Base-by-base conservation (phyloP, 2,888 invertebrate genomes). In the Coenonympha arcania region DNA sequence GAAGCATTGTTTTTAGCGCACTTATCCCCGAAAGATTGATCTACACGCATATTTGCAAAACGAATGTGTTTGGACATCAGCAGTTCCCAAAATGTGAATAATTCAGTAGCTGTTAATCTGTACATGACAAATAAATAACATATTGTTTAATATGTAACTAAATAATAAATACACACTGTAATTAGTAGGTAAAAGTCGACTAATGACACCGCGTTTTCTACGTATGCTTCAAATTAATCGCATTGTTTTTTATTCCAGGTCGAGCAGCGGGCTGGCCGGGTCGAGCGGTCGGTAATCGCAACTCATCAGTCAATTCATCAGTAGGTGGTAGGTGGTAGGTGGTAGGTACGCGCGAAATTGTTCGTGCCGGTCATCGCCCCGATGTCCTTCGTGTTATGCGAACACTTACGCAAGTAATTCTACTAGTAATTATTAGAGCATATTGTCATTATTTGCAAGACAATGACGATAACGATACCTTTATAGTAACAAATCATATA, bases 371-470 rank as follows among this genome's bases (percentile, higher is more conserved):
- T 66, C 66, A 63, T 64, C 61, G 68, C 65, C 65, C 68, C 52
- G 48, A 51, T 62, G 66, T 71, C 69, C 68, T 71, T 71, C 66
- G 62, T 62, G 61, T 55, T 59, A 62, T 56, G 59, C 62, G 59
- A 54, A 58, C 54, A 55, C 52, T 56, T 57, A 65, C 63, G 62
- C 60, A 62, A n/a, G n/a, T n/a, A n/a, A n/a, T n/a, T n/a, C n/a
- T n/a, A 65, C 60, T 60, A 58, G 59, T 64, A 62, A 54, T 61
- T 61, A 61, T 52, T 60, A 59, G 60, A 65, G 58, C 58, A 59
- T 55, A 58, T 60, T 61, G 56, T 62, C 53, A 56, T 56, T 61
- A 57, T 34, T 48, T 47, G 39, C 31, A 39, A 39, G 16, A 22
- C 39, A 39, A 33, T 31, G 8, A 11, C 3, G n/a, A 11, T 37